Conservation (phyloP, 2,797 vertebrate species). For the Cuculus canorus region DNA sequence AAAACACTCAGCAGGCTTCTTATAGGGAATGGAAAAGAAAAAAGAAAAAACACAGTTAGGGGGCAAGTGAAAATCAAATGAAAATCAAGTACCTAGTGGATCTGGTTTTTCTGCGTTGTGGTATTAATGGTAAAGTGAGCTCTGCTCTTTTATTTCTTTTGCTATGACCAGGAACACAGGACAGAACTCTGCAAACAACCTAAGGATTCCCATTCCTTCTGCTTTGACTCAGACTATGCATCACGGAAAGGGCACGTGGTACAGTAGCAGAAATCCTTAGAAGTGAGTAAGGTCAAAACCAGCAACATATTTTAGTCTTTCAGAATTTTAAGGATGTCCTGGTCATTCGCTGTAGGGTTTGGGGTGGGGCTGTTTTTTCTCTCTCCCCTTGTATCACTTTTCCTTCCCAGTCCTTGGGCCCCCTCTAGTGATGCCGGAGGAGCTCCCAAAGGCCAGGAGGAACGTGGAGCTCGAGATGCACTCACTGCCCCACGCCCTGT, state of each 20-base stretch:
- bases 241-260: not conserved
- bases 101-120: not conserved
- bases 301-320: not conserved
- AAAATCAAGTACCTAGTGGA: not conserved
- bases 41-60: not conserved
- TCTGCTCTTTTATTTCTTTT: too few species aligned
- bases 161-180: not conserved
- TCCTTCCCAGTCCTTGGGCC: conserved; percentile 43
- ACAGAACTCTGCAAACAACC: not conserved
- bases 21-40: not conserved
- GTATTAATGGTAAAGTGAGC: not conserved
- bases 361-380: not conserved
- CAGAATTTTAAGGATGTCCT: not conserved
- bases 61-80: not conserved
- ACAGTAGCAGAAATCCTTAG: not conserved
- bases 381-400: too few species aligned
- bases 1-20: not conserved
- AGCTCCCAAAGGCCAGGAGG: not conserved
- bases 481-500: not conserved
- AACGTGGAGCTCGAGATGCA: not conserved
- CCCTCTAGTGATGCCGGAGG: conserved; percentile 48
- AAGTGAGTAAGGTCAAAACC: not conserved
- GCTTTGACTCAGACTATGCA: not conserved
- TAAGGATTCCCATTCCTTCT: not conserved
- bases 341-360: not conserved